Conservation (phyloP, 2,797 vertebrate genomes). For the Coendou prehensilis region DNA sequence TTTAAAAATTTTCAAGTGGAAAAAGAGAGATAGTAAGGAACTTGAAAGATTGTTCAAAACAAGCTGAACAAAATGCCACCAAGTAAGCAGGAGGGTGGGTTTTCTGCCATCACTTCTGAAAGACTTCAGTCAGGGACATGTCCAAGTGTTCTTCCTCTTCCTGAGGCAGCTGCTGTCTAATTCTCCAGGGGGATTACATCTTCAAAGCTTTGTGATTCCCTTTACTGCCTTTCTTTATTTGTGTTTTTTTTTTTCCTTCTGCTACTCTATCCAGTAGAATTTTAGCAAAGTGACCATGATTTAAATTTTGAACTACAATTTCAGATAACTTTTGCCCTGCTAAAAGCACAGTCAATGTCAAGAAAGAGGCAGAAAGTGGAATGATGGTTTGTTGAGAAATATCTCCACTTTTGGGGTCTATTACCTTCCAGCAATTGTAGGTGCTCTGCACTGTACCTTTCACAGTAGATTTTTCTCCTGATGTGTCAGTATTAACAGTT, state of each 20-base stretch:
- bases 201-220: neutral
- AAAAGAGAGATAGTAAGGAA: neutral
- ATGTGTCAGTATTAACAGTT: slow-evolving; percentile 18
- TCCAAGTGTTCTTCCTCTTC: neutral
- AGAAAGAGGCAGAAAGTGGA: slow-evolving; percentile 63
- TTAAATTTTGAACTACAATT: slow-evolving; percentile 70
- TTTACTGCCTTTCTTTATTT: neutral
- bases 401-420: slow-evolving; percentile 14
- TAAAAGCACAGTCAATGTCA: slow-evolving; percentile 76
- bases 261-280: neutral
- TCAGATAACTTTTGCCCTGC: slow-evolving; percentile 64
- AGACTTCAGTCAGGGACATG: neutral
- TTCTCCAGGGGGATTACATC: neutral
- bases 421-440: slow-evolving; percentile 22
- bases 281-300: slow-evolving; percentile 55
- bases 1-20: neutral
- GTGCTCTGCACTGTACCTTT: neutral
- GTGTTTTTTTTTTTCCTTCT: neutral
- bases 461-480: neutral
- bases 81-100: neutral
- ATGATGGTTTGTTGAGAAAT: slow-evolving; percentile 65
- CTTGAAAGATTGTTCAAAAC: neutral
- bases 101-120: neutral
- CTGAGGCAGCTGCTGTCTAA: neutral
- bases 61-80: neutral